Conservation (phyloP, 2,888 invertebrate genomes). For the Magallana nippona region DNA sequence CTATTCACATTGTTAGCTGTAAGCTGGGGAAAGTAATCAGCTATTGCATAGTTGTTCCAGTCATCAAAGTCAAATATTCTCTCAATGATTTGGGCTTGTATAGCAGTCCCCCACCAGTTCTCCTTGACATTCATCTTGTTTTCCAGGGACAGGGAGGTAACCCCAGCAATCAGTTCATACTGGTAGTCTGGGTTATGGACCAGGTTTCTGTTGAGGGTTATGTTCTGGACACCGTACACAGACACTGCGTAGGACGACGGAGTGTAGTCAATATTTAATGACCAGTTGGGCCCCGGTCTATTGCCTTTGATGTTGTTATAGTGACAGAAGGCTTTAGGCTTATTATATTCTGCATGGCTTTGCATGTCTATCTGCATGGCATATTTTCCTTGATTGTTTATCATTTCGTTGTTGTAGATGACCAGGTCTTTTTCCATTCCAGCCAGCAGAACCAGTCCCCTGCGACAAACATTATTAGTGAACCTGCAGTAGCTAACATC, state of each 20-base stretch:
- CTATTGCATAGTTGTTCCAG: constrained; percentile 98
- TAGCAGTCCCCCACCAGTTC: constrained; percentile 97
- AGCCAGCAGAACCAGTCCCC: constrained; percentile 80
- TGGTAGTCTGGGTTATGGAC: constrained; percentile 85
- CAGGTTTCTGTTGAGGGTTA: constrained; percentile 92
- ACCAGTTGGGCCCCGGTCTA: constrained; percentile 52
- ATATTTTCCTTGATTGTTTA: constrained; percentile 89
- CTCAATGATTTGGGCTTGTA: constrained; percentile 87
- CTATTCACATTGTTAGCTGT: constrained; percentile 81
- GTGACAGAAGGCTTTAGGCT: constrained; percentile 85
- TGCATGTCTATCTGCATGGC: constrained; percentile 93
- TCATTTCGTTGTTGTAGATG: constrained; percentile 89
- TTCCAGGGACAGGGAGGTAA: constrained; percentile 90
- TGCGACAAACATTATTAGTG: constrained; percentile 89
- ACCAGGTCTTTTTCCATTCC: constrained; percentile 98
- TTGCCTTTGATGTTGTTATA: constrained; percentile 72
- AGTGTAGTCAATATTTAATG: constrained; percentile 59
- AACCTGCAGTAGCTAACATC: constrained; percentile 93
- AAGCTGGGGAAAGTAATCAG: constrained; percentile 92
- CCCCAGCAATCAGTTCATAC: constrained; percentile 94
- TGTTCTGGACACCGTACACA: constrained; percentile 96
- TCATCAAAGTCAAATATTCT: constrained; percentile 98
- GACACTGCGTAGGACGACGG: constrained; percentile 87
- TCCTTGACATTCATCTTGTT: constrained; percentile 92
- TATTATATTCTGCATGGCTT: constrained; percentile 91